These are phyloP conservation scores for Cryptophagus acutangulus DNA, from an alignment of 2,888 invertebrate genomes.

Conservation along the genomic window DNA sequence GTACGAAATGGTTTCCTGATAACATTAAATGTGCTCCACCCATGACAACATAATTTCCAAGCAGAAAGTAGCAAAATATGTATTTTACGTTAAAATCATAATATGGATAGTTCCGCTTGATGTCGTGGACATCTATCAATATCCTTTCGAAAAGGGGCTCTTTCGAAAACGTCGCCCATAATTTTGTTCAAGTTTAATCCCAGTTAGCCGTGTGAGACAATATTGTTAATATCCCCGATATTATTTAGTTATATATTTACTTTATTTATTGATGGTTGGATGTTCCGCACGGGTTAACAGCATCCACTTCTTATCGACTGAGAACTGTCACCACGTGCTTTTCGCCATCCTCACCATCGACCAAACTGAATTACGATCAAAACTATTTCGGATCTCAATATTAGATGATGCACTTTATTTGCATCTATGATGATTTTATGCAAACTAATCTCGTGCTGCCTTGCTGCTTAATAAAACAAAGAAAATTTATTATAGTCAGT, in stretches of 20 bases:
- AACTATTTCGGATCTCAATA: too few relatives aligned
- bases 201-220: constrained; percentile 23
- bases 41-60: constrained; percentile 25
- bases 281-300: constrained; percentile 24
- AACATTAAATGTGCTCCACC: too few relatives aligned
- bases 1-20: too few relatives aligned
- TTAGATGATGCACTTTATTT: too few relatives aligned
- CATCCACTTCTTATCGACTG: constrained; percentile 8
- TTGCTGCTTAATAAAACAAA: too few relatives aligned
- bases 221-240: constrained; percentile 24
- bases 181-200: constrained; percentile 22
- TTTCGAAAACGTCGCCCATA: constrained; percentile 21
- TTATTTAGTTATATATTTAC: too few relatives aligned
- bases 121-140: constrained; percentile 20
- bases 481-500: too few relatives aligned
- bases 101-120: constrained; percentile 26
- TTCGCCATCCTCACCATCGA: too few relatives aligned
- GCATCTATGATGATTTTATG: too few relatives aligned
- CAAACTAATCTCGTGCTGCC: too few relatives aligned
- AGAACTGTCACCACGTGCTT: constrained; percentile 11
- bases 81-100: too few relatives aligned
- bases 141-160: constrained; percentile 22
- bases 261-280: constrained; percentile 21
- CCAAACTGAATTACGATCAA: too few relatives aligned
- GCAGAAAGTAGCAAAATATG: constrained; percentile 22